Conservation (phyloP, 2,797 vertebrate genomes). For the Siniperca obscura region DNA sequence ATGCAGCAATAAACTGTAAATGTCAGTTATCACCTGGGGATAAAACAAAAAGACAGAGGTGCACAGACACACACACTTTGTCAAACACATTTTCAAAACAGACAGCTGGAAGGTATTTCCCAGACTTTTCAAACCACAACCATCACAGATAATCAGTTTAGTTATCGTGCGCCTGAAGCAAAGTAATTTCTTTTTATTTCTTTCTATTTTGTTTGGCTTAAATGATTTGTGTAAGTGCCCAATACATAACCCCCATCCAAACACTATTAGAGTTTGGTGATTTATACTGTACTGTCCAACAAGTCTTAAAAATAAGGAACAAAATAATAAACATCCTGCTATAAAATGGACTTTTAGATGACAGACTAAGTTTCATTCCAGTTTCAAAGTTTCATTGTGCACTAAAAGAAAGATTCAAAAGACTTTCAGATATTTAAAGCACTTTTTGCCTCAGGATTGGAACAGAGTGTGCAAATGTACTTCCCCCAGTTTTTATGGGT, state of each 20-base stretch:
- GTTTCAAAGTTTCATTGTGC: neutral
- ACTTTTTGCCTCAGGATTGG: slow-evolving; percentile 30
- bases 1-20: slow-evolving; percentile 61
- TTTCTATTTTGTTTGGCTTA: neutral
- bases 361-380: neutral
- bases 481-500: slow-evolving; percentile 55
- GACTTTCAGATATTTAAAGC: slow-evolving; percentile 13
- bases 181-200: neutral
- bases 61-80: neutral
- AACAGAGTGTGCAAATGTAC: slow-evolving; percentile 28
- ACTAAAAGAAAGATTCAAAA: slow-evolving; percentile 4
- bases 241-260: neutral
- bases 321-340: neutral
- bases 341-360: slow-evolving; percentile 2
- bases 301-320: slow-evolving; percentile 1
- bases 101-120: slow-evolving; percentile 25
- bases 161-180: neutral
- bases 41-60: slow-evolving; percentile 23
- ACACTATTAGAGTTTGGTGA: neutral
- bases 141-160: neutral
- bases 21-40: slow-evolving; percentile 61
- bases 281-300: neutral
- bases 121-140: slow-evolving; percentile 27
- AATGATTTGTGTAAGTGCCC: neutral
- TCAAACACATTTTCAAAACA: slow-evolving; percentile 30